Evolutionary conservation across 2,113 vertebrate genomes (phyloP).

Genomic region (Oreochromis niloticus): DNA sequence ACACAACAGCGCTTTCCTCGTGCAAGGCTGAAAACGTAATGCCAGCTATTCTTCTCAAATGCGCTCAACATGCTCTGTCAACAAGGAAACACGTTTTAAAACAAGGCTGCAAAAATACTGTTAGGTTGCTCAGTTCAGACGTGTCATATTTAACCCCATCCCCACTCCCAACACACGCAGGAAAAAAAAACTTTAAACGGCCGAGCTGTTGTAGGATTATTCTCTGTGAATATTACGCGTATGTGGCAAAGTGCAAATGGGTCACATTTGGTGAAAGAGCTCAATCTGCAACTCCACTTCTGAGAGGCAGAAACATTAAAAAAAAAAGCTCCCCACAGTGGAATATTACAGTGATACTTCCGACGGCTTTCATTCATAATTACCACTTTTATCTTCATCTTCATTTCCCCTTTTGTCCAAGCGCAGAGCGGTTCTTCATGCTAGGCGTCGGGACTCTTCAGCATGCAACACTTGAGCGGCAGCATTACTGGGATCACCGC

Average conservation of each 20-base stretch:
- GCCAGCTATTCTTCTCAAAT: conserved; percentile 7
- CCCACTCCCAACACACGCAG: neutral
- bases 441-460: neutral
- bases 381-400: conserved; percentile 69
- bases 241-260: conserved; percentile 1
- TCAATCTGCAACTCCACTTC: conserved; percentile 11
- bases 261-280: neutral
- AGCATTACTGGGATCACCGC: neutral
- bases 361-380: conserved; percentile 10
- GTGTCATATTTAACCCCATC: neutral
- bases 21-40: neutral
- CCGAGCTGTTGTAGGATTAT: neutral
- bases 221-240: neutral
- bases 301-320: neutral
- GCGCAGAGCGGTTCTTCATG: conserved; percentile 13
- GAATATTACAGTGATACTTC: neutral
- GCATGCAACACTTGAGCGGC: conserved; percentile 21
- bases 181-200: neutral
- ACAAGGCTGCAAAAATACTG: neutral
- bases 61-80: neutral
- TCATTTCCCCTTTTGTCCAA: conserved; percentile 11
- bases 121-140: neutral
- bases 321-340: neutral
- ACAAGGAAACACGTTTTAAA: neutral
- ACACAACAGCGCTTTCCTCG: neutral